Evolutionary conservation across 2,888 invertebrate species (phyloP).

Genomic region (Drosophila ustulata): DNA sequence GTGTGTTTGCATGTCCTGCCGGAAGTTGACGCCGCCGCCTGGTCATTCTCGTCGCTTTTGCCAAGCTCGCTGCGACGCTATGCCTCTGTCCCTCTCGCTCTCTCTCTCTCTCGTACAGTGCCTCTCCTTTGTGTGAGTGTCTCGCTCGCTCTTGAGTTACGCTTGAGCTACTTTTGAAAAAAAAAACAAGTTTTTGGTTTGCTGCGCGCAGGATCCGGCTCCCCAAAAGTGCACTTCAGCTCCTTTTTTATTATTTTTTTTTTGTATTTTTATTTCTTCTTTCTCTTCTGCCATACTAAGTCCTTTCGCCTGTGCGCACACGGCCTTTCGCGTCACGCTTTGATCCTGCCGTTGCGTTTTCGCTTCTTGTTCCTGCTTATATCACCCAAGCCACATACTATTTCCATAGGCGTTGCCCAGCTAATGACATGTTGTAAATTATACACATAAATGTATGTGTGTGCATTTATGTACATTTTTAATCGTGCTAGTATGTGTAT

Average conservation of each 20-base stretch:
- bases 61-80: slow-evolving; percentile 63
- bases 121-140: not conserved
- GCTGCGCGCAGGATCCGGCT: slow-evolving; percentile 63
- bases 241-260: slow-evolving; percentile 33
- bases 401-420: slow-evolving; percentile 72
- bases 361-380: slow-evolving; percentile 18
- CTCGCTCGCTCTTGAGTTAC: slow-evolving; percentile 35
- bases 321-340: slow-evolving; percentile 72
- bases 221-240: slow-evolving; percentile 66
- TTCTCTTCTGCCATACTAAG: slow-evolving; percentile 21
- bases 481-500: not conserved
- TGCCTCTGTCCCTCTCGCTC: slow-evolving; percentile 16
- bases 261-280: slow-evolving; percentile 2
- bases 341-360: slow-evolving; percentile 71
- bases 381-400: slow-evolving; percentile 46
- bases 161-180: slow-evolving; percentile 61
- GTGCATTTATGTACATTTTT: not conserved
- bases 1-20: slow-evolving; percentile 70
- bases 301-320: slow-evolving; percentile 53
- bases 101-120: slow-evolving; percentile 10
- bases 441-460: slow-evolving; percentile 39
- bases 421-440: slow-evolving; percentile 81
- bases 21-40: slow-evolving; percentile 76
- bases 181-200: slow-evolving; percentile 68
- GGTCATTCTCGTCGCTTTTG: slow-evolving; percentile 75